Conservation (phyloP, 2,113 vertebrate genomes). For the Cochlearius cochlearius region DNA sequence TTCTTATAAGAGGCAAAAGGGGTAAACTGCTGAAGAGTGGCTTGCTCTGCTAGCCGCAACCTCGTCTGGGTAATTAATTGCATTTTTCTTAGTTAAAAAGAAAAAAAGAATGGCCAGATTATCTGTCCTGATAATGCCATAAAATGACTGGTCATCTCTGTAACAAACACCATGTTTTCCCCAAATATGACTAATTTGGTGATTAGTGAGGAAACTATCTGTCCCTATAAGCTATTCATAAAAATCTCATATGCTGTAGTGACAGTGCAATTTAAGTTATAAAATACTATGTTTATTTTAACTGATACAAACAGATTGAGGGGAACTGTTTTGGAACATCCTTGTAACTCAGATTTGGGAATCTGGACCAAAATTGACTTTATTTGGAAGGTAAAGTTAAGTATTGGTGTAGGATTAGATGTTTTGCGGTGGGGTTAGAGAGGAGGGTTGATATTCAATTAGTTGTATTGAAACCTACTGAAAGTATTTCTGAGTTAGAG, state of each 20-base stretch:
- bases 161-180: background rate
- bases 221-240: background rate
- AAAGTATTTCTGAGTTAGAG: background rate
- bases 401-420: background rate
- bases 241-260: background rate
- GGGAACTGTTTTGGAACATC: background rate
- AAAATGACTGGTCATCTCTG: background rate
- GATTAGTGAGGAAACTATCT: background rate
- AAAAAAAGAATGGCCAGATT: background rate
- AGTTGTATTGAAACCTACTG: background rate
- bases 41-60: background rate
- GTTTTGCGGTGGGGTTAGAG: background rate
- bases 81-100: background rate
- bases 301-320: background rate
- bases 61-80: background rate
- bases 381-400: background rate
- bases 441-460: background rate
- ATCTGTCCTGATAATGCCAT: background rate
- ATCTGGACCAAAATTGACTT: background rate
- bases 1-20: background rate
- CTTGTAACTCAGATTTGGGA: background rate
- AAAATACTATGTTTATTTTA: background rate
- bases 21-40: background rate
- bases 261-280: background rate
- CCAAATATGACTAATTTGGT: background rate